A percentile compares a stretch with the other conserved stretches of the same genome.
These are phyloP conservation scores for Cladopsammia gracilis DNA, from an alignment of 64 coral and sea anemone species.

Conservation along the genomic window DNA sequence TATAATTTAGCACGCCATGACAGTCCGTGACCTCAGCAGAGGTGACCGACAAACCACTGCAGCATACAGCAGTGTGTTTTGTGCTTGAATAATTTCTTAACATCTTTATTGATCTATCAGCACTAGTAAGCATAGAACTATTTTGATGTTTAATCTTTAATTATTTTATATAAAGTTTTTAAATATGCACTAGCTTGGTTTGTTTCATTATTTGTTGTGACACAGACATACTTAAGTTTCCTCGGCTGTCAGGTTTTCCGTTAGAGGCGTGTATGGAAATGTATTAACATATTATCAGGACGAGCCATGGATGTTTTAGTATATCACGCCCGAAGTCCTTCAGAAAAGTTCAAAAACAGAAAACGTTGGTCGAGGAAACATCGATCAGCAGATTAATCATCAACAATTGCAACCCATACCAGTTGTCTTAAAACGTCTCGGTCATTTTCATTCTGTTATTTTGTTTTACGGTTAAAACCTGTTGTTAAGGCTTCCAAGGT, in stretches of 20 bases:
- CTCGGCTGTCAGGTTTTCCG: neutral
- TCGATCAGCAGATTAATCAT: no score
- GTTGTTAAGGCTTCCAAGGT: neutral
- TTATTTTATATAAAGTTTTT: no score
- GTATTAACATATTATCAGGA: neutral
- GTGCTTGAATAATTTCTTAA: no score
- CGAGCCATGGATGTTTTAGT: neutral
- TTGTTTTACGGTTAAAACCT: no score
- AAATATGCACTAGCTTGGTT: neutral
- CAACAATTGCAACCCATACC: no score
- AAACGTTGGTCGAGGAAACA: no score
- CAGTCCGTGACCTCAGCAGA: neutral
- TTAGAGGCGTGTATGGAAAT: neutral
- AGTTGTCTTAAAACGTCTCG: no score
- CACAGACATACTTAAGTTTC: neutral
- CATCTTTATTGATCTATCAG: no score
- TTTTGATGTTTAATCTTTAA: no score
- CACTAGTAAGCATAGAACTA: no score
- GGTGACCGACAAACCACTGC: neutral
- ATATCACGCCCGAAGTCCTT: neutral
- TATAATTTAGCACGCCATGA: neutral
- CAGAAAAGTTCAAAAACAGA: no score
- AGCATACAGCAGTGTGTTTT: neutral
- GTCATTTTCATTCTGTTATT: no score
- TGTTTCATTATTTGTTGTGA: neutral